These are phyloP conservation scores for Trochalopteron elliotii DNA, from an alignment of 2,113 vertebrate species.

Conservation along the genomic window DNA sequence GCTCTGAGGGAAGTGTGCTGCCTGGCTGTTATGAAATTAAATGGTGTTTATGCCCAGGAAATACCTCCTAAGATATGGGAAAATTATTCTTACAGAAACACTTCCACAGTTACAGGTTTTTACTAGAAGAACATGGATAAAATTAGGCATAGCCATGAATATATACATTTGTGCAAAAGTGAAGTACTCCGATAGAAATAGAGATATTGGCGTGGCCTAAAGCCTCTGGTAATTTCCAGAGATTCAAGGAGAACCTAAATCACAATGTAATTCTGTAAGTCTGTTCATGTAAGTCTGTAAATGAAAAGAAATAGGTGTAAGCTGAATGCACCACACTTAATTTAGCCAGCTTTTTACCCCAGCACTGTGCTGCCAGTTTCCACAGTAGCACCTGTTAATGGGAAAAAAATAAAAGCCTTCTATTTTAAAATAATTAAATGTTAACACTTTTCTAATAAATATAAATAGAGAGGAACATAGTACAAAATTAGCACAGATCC, in stretches of 20 bases:
- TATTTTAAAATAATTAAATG: constrained; percentile 41
- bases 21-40: not conserved
- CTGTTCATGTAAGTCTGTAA: not conserved
- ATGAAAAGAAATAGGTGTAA: not conserved
- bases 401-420: not conserved
- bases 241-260: not conserved
- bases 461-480: constrained; percentile 27
- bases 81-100: not conserved
- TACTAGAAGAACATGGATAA: not conserved
- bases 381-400: not conserved
- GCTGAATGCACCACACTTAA: not conserved
- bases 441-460: constrained; percentile 37
- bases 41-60: not conserved
- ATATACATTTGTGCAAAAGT: not conserved
- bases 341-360: not conserved
- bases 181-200: not conserved
- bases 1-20: not conserved
- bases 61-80: not conserved
- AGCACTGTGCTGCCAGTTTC: not conserved
- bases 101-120: not conserved
- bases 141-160: not conserved
- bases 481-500: constrained; percentile 8
- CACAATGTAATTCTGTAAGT: not conserved
- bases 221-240: not conserved
- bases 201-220: not conserved